Conservation (phyloP, 2,113 vertebrate species). For the Spilogale gracilis region DNA sequence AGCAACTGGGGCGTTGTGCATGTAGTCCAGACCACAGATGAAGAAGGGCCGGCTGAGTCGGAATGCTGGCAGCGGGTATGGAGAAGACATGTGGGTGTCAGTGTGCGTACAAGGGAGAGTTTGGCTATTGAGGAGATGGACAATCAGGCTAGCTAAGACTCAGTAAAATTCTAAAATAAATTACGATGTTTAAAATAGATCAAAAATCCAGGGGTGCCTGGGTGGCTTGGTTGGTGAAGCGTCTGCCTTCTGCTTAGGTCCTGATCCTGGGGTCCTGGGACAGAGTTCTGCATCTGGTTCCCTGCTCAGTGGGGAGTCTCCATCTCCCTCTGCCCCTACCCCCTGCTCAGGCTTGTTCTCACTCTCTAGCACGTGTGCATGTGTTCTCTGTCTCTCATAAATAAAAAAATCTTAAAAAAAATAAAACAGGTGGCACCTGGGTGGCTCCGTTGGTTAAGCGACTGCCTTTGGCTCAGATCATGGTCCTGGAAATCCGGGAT, state of each 20-base stretch:
- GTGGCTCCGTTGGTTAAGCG: too few relatives aligned
- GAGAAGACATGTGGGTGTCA: not conserved
- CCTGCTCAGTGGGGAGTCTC: too few relatives aligned
- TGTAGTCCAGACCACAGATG: not conserved
- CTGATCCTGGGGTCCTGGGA: not conserved
- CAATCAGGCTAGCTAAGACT: not conserved
- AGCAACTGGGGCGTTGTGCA: not conserved
- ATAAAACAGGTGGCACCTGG: not conserved
- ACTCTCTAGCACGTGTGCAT: too few relatives aligned
- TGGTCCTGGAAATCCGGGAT: too few relatives aligned
- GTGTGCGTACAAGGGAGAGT: not conserved
- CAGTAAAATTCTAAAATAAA: not conserved
- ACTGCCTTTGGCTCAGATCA: too few relatives aligned
- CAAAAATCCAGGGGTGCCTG: not conserved
- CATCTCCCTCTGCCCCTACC: too few relatives aligned
- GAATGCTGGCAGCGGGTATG: not conserved
- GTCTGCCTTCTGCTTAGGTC: not conserved
- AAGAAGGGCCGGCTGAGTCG: not conserved
- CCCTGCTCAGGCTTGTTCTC: too few relatives aligned
- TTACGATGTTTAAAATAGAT: not conserved
- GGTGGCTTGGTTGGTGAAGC: not conserved
- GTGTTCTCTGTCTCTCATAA: too few relatives aligned
- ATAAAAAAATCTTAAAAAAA: not conserved
- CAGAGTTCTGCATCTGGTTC: fast-evolving
- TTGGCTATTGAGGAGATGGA: not conserved